Base-by-base conservation (phyloP, 1,140 invertebrate genomes). In the Trigoniulus corallinus region DNA sequence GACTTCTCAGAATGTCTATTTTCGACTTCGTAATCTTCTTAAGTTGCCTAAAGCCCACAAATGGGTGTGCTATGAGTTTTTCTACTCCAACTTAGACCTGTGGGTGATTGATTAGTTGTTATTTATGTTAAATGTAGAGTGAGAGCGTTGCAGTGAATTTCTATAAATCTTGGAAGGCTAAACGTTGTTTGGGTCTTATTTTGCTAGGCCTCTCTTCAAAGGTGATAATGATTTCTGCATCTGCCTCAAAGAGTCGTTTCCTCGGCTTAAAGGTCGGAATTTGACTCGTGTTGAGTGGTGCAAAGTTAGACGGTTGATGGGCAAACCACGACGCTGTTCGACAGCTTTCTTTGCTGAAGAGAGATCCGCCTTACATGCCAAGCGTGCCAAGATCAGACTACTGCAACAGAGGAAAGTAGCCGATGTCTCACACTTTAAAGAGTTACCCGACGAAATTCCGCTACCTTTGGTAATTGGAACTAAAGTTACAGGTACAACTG, bases 21-120 rank as follows among this genome's bases (percentile, higher is more conserved):
- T 89, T 67, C 71, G 88, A 55, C 69, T 98, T 37, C 75, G 91
- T 58, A 98, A 98, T 72, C 73, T 98, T n/a, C 72, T 98, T 0
- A 98, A 98, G 70, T 69, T 98, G 55, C 94, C 95, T 0, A 98
- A 98, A 72, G 94, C 94, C 21, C 93, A 98, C 66, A 94, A 93
- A 72, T 98, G 92, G 91, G 91, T 97, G 1, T 96, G 89, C 64
- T 96, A 92, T 68, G 95, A 98, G 66, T 98, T 92, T 82, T 98
- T 98, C 71, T 98, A 98, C 65, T 97, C 92, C 58, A 96, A 95
- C 63, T 84, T 98, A 57, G 93, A 98, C 66, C 75, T 78, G 77
- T 81, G 70, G 66, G 74, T 70, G n/a, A 56, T 49, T 45, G 7
- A 44, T 21, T 44, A 44, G 12, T 44, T 10, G 42, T 44, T 7